A percentile compares a stretch with the other conserved stretches of the same genome.
Evolutionary conservation across 2,888 invertebrate genomes (phyloP).

Genomic region (Mesochorus sp.): DNA sequence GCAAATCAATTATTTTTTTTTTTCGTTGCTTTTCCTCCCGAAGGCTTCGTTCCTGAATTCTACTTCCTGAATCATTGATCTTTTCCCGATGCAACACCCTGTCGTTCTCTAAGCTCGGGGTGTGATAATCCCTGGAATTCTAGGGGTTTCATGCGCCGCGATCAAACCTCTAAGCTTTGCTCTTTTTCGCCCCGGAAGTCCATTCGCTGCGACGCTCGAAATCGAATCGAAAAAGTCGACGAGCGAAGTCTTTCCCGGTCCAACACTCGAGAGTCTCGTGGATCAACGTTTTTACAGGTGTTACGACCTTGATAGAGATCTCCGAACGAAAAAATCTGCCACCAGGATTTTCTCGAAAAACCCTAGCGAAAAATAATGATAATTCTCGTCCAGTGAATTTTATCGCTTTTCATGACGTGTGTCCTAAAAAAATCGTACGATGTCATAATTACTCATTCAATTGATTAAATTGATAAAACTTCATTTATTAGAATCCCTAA

Average conservation of each 20-base stretch:
- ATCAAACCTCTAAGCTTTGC: background rate
- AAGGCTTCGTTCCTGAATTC: background rate
- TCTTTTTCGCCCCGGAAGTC: background rate
- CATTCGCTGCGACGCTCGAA: background rate
- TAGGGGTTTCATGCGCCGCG: background rate
- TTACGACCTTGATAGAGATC: slow-evolving; percentile 17
- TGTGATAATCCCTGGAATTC: background rate
- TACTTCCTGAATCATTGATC: slow-evolving; percentile 30
- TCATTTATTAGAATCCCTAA: too few relatives aligned
- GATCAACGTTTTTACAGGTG: background rate
- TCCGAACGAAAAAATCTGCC: background rate
- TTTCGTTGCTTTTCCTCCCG: background rate
- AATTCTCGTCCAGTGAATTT: background rate
- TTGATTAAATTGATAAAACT: too few relatives aligned
- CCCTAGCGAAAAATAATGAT: slow-evolving; percentile 12
- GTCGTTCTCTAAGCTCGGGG: background rate
- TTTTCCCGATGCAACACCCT: background rate
- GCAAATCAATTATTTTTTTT: slow-evolving; percentile 10
- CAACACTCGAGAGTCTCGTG: background rate
- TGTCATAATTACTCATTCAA: too few relatives aligned
- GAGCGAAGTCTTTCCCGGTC: background rate
- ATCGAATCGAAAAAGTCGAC: slow-evolving; percentile 4
- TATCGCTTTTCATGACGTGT: background rate
- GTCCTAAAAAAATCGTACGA: too few relatives aligned
- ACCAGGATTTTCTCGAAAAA: background rate